These are phyloP conservation scores for Bombyx huttoni DNA, from an alignment of 2,888 invertebrate genomes.

Conservation along the genomic window DNA sequence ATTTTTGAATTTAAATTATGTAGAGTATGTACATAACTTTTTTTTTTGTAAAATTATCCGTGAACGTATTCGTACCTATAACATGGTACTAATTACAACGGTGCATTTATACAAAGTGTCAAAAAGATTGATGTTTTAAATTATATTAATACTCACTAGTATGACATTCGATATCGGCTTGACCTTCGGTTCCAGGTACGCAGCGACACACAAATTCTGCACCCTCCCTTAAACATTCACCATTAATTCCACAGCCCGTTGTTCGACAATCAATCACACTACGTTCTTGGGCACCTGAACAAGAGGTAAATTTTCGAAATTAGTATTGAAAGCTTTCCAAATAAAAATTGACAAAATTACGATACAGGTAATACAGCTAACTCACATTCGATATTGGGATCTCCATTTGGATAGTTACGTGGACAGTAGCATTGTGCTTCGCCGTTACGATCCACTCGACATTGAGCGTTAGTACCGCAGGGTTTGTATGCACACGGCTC, in stretches of 20 bases:
- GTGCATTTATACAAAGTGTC: slow-evolving; percentile 69
- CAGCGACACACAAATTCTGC: slow-evolving; percentile 88
- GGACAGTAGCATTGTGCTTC: slow-evolving; percentile 90
- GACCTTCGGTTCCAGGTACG: slow-evolving; percentile 81
- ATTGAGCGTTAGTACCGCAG: slow-evolving; percentile 88
- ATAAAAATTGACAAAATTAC: background rate
- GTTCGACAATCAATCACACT: slow-evolving; percentile 84
- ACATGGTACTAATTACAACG: slow-evolving; percentile 14
- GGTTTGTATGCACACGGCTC: slow-evolving; percentile 84
- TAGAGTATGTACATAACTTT: background rate
- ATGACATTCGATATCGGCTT: slow-evolving; percentile 80
- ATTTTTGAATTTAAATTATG: background rate
- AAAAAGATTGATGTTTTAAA: slow-evolving; percentile 12
- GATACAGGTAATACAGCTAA: slow-evolving; percentile 19
- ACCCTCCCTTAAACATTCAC: slow-evolving; percentile 89
- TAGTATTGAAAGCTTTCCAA: slow-evolving; percentile 1
- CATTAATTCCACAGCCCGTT: slow-evolving; percentile 86
- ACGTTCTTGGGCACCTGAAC: slow-evolving; percentile 70
- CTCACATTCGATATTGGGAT: slow-evolving; percentile 90
- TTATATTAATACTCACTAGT: slow-evolving; percentile 51
- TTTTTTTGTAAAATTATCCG: background rate
- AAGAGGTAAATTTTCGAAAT: no score
- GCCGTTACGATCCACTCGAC: slow-evolving; percentile 77
- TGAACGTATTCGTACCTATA: slow-evolving; percentile 2
- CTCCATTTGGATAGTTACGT: slow-evolving; percentile 83